phyloP scores from a whole-genome alignment of 2,113 vertebrate species.

The Burhinus bistriatus region DNA sequence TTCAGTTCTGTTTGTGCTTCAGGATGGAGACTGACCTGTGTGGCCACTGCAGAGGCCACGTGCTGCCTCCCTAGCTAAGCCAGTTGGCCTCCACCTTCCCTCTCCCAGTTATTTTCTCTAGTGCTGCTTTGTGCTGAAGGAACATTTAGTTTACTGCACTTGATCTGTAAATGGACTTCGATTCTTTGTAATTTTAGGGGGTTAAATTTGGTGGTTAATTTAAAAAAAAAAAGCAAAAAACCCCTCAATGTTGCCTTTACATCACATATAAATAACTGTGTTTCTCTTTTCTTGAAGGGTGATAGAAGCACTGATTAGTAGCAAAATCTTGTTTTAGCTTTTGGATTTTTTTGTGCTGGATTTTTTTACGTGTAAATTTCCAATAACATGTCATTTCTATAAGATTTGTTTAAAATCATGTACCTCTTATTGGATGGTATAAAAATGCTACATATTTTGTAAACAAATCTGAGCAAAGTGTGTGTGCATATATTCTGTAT shows the following conservation, averaged over 20 bases:
- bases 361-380: constrained; percentile 80
- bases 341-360: constrained; percentile 73
- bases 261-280: constrained; percentile 77
- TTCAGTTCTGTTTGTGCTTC: constrained; percentile 64
- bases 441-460: constrained; percentile 73
- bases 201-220: constrained; percentile 79
- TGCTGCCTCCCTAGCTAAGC: constrained; percentile 57
- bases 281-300: constrained; percentile 70
- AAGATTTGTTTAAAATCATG: constrained; percentile 77
- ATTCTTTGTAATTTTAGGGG: constrained; percentile 78
- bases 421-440: constrained; percentile 71
- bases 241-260: constrained; percentile 79
- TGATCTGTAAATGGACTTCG: constrained; percentile 76
- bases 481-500: constrained; percentile 72
- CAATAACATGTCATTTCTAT: constrained; percentile 75
- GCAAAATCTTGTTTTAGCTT: constrained; percentile 79
- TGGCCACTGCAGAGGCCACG: constrained; percentile 65
- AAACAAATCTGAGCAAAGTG: constrained; percentile 71
- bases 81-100: constrained; percentile 55
- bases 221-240: constrained; percentile 73
- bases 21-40: constrained; percentile 61
- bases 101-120: constrained; percentile 68
- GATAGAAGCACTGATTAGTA: constrained; percentile 80
- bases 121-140: constrained; percentile 80
- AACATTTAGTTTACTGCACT: constrained; percentile 78